A percentile compares a stretch with the other conserved stretches of the same genome.
Evolutionary conservation across 2,888 invertebrate species (phyloP).

Genomic region (Piscicola geometra): DNA sequence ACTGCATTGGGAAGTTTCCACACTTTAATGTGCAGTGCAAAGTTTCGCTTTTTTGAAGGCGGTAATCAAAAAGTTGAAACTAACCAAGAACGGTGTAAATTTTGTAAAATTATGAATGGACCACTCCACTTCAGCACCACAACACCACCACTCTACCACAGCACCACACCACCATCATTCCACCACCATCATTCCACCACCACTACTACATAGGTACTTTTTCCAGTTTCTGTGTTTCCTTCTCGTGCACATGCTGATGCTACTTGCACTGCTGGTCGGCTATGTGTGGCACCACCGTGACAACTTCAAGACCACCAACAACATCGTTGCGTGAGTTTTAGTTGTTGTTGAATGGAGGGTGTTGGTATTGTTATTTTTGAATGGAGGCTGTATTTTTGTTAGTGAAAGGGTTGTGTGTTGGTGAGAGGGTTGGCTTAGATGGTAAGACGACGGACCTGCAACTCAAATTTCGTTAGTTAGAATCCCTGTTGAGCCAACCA

Average conservation of each 20-base stretch:
- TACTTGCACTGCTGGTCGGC: constrained; percentile 86
- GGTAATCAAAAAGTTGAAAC: too few relatives aligned
- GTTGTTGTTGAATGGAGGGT: not conserved
- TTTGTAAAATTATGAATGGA: too few relatives aligned
- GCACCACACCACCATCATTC: too few relatives aligned
- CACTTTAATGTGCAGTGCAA: too few relatives aligned
- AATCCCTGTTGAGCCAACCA: too few relatives aligned
- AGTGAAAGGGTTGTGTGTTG: not conserved
- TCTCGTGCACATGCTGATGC: constrained; percentile 93
- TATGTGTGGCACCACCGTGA: constrained; percentile 82
- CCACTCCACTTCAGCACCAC: too few relatives aligned
- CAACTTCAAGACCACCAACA: constrained; percentile 65
- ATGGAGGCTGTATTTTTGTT: not conserved
- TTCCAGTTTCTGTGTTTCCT: constrained; percentile 95
- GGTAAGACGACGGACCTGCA: too few relatives aligned
- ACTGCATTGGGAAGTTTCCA: too few relatives aligned
- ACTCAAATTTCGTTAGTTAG: too few relatives aligned
- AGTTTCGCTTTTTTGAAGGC: too few relatives aligned
- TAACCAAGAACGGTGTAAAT: too few relatives aligned
- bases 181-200: not conserved
- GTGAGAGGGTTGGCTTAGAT: not conserved
- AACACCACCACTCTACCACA: too few relatives aligned
- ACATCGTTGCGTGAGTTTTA: constrained; percentile 58
- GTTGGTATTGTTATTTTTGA: not conserved
- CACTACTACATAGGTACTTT: constrained; percentile 70